phyloP scores from a whole-genome alignment of 23 tunicate genomes.

The Ciona savignyi region DNA sequence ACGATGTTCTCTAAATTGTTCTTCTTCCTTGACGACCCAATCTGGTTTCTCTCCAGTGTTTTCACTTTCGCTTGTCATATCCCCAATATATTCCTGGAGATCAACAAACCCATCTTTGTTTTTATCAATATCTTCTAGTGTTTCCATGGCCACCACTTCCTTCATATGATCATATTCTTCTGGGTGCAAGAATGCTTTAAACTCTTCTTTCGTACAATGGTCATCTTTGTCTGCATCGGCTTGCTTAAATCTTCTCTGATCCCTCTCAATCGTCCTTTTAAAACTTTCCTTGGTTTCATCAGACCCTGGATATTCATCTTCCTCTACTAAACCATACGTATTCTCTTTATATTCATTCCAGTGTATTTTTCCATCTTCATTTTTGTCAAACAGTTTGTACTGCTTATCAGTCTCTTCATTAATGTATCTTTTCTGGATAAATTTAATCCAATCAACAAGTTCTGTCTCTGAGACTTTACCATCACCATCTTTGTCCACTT shows the following conservation, averaged over 20 bases:
- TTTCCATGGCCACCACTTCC: constrained; percentile 64
- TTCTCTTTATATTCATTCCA: constrained; percentile 90
- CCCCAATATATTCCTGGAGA: constrained; percentile 71
- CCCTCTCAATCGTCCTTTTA: constrained; percentile 56
- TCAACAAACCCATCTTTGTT: constrained; percentile 61
- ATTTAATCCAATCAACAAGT: constrained; percentile 68
- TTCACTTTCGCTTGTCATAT: constrained; percentile 46
- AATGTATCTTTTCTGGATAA: constrained; percentile 71
- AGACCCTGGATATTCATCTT: constrained; percentile 18
- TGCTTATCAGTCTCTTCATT: constrained; percentile 74
- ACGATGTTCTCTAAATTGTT: constrained; percentile 54
- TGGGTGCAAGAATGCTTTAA: constrained; percentile 80
- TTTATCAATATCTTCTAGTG: constrained; percentile 85
- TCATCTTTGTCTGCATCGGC: constrained; percentile 62
- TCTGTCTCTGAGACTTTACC: constrained; percentile 61
- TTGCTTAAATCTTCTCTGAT: constrained; percentile 52
- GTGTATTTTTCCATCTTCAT: constrained; percentile 58
- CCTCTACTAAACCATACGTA: constrained; percentile 82
- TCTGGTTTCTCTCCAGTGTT: constrained; percentile 82
- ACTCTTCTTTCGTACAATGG: constrained; percentile 57
- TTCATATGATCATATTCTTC: constrained; percentile 89
- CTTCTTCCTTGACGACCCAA: constrained; percentile 86
- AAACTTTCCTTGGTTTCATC: constrained; percentile 39
- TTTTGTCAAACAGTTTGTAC: constrained; percentile 48
- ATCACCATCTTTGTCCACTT: constrained; percentile 82